These are phyloP conservation scores for Zelostemma sp. DNA, from an alignment of 1,140 invertebrate species.

Conservation along the genomic window DNA sequence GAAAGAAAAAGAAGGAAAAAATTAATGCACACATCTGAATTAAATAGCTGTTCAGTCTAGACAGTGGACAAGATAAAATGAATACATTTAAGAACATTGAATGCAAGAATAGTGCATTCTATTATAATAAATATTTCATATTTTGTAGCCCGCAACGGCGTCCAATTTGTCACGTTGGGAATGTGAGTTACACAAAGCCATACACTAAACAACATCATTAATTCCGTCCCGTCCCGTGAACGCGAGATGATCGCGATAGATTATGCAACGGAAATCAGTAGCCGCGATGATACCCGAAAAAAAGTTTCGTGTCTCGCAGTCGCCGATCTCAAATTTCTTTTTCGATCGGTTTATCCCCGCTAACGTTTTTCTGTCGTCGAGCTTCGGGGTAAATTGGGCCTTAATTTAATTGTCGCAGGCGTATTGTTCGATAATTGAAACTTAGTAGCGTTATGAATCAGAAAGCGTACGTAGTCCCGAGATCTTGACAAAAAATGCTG, in stretches of 20 bases:
- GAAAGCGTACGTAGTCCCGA: background rate
- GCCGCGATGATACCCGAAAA: slow-evolving; percentile 41
- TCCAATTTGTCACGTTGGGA: slow-evolving; percentile 26
- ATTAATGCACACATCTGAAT: slow-evolving; percentile 2
- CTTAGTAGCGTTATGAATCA: background rate
- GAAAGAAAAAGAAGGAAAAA: too few relatives aligned
- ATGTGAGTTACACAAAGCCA: slow-evolving; percentile 38
- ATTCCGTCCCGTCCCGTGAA: slow-evolving; percentile 40
- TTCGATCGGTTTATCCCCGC: too few relatives aligned
- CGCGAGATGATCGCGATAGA: slow-evolving; percentile 47
- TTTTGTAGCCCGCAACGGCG: slow-evolving; percentile 14
- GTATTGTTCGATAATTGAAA: slow-evolving; percentile 1
- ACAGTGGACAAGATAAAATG: background rate
- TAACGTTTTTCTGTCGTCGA: too few relatives aligned
- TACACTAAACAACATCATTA: slow-evolving; percentile 45
- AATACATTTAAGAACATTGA: background rate
- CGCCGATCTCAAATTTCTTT: too few relatives aligned
- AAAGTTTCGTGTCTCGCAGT: too few relatives aligned
- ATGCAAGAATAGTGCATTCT: background rate
- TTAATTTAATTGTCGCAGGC: background rate
- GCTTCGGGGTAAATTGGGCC: too few relatives aligned
- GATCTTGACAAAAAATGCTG: slow-evolving; percentile 57
- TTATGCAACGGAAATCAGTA: slow-evolving; percentile 46
- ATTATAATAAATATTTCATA: slow-evolving; percentile 23
- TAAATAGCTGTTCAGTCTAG: background rate